Evolutionary conservation across 2,113 vertebrate genomes (phyloP).

Genomic region (Ramphastos sulfuratus): DNA sequence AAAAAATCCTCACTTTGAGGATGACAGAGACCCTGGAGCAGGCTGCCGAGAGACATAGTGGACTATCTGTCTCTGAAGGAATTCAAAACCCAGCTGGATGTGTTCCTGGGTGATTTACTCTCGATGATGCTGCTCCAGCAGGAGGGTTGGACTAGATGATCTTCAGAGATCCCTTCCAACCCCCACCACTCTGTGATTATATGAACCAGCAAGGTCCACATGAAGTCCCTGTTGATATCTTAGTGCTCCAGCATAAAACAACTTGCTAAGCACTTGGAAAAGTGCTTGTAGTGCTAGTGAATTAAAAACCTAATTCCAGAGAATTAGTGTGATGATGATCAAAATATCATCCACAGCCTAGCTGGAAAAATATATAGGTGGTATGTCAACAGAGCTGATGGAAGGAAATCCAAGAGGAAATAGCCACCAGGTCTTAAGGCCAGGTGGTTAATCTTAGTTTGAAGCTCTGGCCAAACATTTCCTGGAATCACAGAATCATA

Average conservation of each 20-base stretch:
- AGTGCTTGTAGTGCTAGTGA: background rate
- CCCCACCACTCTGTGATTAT: too few species aligned
- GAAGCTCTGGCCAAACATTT: background rate
- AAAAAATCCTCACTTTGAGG: too few species aligned
- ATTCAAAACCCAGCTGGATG: too few species aligned
- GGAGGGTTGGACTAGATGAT: too few species aligned
- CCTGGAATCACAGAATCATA: background rate
- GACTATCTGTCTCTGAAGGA: too few species aligned
- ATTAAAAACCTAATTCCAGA: background rate
- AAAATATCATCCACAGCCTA: background rate
- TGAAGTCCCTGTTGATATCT: background rate
- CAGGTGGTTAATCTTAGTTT: background rate
- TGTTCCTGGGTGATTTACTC: too few species aligned
- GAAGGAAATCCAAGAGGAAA: background rate
- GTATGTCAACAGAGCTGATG: background rate
- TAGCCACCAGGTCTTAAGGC: background rate
- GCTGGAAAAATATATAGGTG: too few species aligned
- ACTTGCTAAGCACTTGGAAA: background rate
- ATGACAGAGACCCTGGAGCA: too few species aligned
- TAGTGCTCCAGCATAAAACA: background rate
- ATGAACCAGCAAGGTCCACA: background rate
- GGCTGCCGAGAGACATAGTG: too few species aligned
- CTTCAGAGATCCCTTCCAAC: too few species aligned
- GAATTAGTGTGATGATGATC: fast-evolving
- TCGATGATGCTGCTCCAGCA: too few species aligned